Percentiles rank a stretch among this genome's conserved stretches.
Conservation (phyloP, 1,140 invertebrate genomes). For the Gryllus bimaculatus region DNA sequence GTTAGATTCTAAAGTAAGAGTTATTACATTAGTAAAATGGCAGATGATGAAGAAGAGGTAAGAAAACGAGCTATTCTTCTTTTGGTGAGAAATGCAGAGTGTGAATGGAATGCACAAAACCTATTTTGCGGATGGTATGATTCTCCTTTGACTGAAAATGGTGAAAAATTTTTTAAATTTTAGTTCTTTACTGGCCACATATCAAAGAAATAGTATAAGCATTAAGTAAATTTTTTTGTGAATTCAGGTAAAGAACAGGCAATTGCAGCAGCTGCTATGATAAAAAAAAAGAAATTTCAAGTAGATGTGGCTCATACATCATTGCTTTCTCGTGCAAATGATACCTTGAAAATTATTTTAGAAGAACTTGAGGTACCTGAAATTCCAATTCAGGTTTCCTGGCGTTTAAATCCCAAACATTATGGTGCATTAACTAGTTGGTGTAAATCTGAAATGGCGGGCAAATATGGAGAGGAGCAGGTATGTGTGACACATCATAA, state of each 20-base stretch:
- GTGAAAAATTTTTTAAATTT: constrained; percentile 22
- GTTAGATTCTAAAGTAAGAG: too few species aligned
- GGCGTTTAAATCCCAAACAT: constrained; percentile 64
- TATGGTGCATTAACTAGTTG: constrained; percentile 61
- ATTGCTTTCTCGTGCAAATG: constrained; percentile 50
- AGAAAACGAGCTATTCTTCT: constrained; percentile 29
- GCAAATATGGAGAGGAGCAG: constrained; percentile 56
- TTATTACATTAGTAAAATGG: too few species aligned
- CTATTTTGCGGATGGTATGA: constrained; percentile 48
- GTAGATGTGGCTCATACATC: constrained; percentile 60
- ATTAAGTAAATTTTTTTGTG: background rate
- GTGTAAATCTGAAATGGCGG: constrained; percentile 59
- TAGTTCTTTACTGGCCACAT: background rate
- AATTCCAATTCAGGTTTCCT: constrained; percentile 47
- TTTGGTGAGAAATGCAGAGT: constrained; percentile 48
- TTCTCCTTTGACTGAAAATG: constrained; percentile 34
- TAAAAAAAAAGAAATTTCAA: constrained; percentile 41
- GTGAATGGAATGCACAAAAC: constrained; percentile 47
- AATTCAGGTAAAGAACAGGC: constrained; percentile 39
- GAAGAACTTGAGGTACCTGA: constrained; percentile 45
- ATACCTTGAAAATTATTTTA: constrained; percentile 52
- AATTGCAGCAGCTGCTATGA: constrained; percentile 37
- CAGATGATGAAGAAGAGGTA: background rate
- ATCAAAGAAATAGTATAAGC: background rate
- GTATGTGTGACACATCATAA: constrained; percentile 32